Evolutionary conservation across 2,888 invertebrate genomes (phyloP), one percentile per base, ranked within the genome.

Genomic region (Odontomyia ornata): DNA sequence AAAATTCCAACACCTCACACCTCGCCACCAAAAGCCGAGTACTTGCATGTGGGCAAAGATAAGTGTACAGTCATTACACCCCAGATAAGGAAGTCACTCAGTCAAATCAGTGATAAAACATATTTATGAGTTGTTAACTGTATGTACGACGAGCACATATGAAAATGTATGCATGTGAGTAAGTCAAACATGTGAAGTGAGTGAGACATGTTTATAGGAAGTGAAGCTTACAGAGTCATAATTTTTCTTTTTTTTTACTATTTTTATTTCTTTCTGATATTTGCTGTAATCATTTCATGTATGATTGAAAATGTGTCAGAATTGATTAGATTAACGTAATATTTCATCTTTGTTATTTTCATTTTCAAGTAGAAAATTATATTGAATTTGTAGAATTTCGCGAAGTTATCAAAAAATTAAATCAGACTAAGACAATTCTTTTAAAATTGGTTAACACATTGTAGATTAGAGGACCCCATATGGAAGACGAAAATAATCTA

Each of bases 261-360:
- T 18, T n/a, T 56, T 56, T 56, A n/a, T n/a, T n/a, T n/a, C n/a
- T n/a, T n/a, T n/a, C n/a, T n/a, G n/a, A n/a, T n/a, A n/a, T n/a
- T 56, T 56, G 13, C n/a, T 56, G 13, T n/a, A 56, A 56, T 60
- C 57, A 23, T 36, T 5, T 36, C 9, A 23, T 23, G 5, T 25
- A 64, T 64, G 23, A 64, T 64, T 64, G n/a, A 30, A 64, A 64
- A 30, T 64, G n/a, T 28, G 64, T 27, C 64, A 28, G 28, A 30
- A 27, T 18, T 64, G 64, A 64, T 64, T 64, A 64, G 64, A 64
- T 64, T 64, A 64, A 64, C 23, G 25, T 36, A 36, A 7, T 13
- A 4, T 15, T 5, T 36, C 36, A 36, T 36, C 36, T 36, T 36
- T 36, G 9, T 9, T 9, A 9, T 9, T 52, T 13, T 52, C 13